Conservation (phyloP, 2,797 vertebrate species). For the Enoplosus armatus region DNA sequence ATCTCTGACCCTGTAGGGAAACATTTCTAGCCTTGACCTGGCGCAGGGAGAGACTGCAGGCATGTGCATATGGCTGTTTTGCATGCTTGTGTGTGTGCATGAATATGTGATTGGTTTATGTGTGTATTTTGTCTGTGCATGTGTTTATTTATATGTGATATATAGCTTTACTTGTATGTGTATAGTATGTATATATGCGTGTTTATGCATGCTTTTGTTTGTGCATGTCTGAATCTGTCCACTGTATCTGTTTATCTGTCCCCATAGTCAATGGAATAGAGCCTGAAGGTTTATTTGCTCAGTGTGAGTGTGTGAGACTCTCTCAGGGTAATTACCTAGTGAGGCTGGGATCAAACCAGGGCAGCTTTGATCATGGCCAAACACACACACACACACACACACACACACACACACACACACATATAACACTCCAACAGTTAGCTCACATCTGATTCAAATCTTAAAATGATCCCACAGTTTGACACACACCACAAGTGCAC, state of each 20-base stretch:
- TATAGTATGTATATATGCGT: not conserved
- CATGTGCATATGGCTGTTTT: not conserved
- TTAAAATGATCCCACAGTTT: constrained; percentile 26
- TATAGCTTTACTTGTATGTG: too few relatives aligned
- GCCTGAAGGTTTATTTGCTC: constrained; percentile 31
- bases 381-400: constrained; percentile 3
- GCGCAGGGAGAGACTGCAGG: not conserved
- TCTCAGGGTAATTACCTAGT: not conserved
- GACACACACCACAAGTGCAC: constrained; percentile 27
- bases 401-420: not conserved
- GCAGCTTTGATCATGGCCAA: constrained; percentile 20
- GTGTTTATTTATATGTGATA: not conserved
- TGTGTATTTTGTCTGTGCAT: not conserved
- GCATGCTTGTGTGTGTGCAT: not conserved
- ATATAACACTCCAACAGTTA: not conserved
- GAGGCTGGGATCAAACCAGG: not conserved
- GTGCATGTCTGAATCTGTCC: not conserved
- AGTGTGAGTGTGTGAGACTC: constrained; percentile 2
- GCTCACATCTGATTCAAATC: constrained; percentile 20
- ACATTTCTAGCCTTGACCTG: not conserved
- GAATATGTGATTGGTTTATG: not conserved
- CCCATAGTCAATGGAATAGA: not conserved
- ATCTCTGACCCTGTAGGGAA: constrained; percentile 3
- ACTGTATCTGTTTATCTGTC: not conserved
- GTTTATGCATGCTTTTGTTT: not conserved